Conservation (phyloP, 2,113 vertebrate species). For the Chelonoidis abingdonii region DNA sequence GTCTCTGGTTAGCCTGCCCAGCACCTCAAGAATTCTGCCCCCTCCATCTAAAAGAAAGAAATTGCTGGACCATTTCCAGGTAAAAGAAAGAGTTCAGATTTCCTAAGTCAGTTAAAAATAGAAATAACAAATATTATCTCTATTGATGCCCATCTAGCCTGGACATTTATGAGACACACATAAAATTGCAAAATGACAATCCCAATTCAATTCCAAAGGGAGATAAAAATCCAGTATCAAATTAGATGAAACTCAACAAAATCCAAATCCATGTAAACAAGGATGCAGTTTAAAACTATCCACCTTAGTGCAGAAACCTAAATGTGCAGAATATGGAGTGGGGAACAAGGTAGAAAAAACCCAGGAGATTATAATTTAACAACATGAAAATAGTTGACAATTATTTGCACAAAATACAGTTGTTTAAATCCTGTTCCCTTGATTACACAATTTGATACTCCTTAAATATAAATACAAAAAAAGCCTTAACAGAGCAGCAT, state of each 20-base stretch:
- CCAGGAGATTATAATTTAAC: background rate
- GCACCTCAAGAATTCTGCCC: background rate
- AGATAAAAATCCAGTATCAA: background rate
- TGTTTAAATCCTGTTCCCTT: background rate
- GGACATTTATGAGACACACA: background rate
- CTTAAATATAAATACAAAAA: background rate
- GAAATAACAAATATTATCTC: background rate
- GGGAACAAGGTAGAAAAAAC: background rate
- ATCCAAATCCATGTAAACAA: background rate
- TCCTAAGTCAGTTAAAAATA: background rate
- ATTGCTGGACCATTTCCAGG: background rate
- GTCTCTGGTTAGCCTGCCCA: background rate
- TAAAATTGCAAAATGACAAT: background rate
- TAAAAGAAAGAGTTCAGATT: background rate
- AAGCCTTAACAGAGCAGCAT: background rate
- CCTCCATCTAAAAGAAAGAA: background rate
- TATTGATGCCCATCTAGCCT: background rate
- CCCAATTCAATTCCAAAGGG: background rate
- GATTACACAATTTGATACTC: background rate
- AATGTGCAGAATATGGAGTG: background rate
- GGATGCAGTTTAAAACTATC: accelerated
- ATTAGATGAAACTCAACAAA: background rate
- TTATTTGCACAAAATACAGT: background rate
- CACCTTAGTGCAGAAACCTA: accelerated
- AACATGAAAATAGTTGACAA: background rate